These are phyloP conservation scores for Didymodactylos carnosus DNA, from an alignment of 2,888 invertebrate genomes.

Conservation along the genomic window DNA sequence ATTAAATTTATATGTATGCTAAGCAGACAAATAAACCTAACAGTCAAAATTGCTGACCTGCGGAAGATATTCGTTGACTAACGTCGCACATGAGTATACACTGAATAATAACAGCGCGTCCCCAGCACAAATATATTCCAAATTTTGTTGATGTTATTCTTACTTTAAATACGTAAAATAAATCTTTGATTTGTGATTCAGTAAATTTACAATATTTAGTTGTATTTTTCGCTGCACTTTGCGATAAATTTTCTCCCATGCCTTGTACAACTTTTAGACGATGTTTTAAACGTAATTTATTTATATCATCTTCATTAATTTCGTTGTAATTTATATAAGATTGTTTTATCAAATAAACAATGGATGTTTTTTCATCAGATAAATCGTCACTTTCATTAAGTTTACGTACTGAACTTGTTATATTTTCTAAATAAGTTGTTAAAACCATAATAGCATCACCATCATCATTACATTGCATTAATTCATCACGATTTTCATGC, in stretches of 20 bases:
- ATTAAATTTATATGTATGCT: too few species aligned
- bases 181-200: conserved; percentile 34
- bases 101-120: too few species aligned
- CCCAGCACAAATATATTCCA: too few species aligned
- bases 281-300: conserved; percentile 69
- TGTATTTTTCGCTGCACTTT: conserved; percentile 65
- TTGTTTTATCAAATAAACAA: conserved; percentile 48
- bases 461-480: conserved; percentile 67
- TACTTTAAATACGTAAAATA: conserved; percentile 38
- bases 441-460: conserved; percentile 85
- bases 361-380: conserved; percentile 15
- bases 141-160: too few species aligned
- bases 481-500: conserved; percentile 63
- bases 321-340: conserved; percentile 51
- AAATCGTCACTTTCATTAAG: not conserved
- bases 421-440: conserved; percentile 51
- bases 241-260: conserved; percentile 58
- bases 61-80: too few species aligned
- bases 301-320: conserved; percentile 65
- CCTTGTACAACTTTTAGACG: conserved; percentile 69
- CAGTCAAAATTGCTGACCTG: too few species aligned
- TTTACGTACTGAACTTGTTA: conserved; percentile 1
- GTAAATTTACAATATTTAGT: conserved; percentile 32
- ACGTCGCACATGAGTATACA: too few species aligned
- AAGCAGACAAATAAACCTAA: too few species aligned